Percentiles rank a stretch among this genome's conserved stretches.
Conservation (phyloP, 2,113 vertebrate species). For the Channa maculata region DNA sequence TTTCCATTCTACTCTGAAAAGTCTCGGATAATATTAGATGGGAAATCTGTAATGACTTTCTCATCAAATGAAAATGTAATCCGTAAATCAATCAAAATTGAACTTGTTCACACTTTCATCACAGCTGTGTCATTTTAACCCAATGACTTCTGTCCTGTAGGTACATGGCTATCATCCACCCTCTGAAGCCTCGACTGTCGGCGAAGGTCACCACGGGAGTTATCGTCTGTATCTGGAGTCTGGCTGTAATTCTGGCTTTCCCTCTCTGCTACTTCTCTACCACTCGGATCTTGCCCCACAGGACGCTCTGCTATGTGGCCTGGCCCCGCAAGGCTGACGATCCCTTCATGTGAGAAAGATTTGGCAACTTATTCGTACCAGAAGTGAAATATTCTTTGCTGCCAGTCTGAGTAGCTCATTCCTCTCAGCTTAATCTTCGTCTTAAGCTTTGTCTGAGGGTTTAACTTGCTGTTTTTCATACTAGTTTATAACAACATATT, state of each 20-base stretch:
- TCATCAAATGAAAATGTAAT: too few relatives aligned
- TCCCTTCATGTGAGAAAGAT: slow-evolving; percentile 89
- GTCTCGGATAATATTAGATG: too few relatives aligned
- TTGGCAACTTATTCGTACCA: background rate
- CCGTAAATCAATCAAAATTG: too few relatives aligned
- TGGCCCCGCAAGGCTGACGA: slow-evolving; percentile 92
- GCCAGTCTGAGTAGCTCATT: background rate
- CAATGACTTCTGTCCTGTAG: slow-evolving; percentile 74
- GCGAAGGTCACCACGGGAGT: slow-evolving; percentile 92
- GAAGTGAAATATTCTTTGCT: background rate
- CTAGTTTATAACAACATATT: too few relatives aligned
- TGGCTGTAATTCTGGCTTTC: slow-evolving; percentile 94
- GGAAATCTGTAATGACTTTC: too few relatives aligned
- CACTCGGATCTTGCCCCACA: slow-evolving; percentile 85
- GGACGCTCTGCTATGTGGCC: slow-evolving; percentile 92
- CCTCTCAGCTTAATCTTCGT: too few relatives aligned
- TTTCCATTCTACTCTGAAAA: too few relatives aligned
- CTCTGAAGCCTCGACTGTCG: slow-evolving; percentile 94
- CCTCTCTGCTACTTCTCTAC: slow-evolving; percentile 96
- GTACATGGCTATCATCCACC: slow-evolving; percentile 98
- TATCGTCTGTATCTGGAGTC: slow-evolving; percentile 93
- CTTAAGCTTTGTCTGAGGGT: too few relatives aligned
- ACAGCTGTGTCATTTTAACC: background rate
- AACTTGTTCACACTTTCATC: too few relatives aligned
- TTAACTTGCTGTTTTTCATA: too few relatives aligned